Conservation (phyloP, 1,140 invertebrate species). For the Anastrepha ludens region DNA sequence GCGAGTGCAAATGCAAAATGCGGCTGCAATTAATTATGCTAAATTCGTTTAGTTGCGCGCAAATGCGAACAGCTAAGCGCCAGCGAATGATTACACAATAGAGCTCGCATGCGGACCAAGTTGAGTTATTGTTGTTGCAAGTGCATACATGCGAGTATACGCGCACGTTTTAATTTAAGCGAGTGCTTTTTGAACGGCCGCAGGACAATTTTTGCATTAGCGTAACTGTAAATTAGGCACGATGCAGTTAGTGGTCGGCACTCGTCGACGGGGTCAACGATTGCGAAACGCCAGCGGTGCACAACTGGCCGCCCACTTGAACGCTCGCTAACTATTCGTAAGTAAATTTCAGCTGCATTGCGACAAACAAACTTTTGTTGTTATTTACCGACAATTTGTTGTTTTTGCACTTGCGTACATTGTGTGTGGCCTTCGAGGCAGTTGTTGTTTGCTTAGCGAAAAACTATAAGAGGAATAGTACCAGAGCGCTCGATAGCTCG, state of each 20-base stretch:
- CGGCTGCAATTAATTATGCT: slow-evolving; percentile 72
- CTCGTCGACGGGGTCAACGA: not conserved
- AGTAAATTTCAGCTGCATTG: slow-evolving; percentile 37
- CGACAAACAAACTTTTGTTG: slow-evolving; percentile 13
- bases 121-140: not conserved
- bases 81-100: not conserved
- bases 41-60: slow-evolving; percentile 65
- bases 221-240: slow-evolving; percentile 4
- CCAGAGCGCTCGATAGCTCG: not conserved
- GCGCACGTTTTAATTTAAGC: not conserved
- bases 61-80: not conserved
- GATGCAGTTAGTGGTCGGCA: no score
- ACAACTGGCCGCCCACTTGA: not conserved
- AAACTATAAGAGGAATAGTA: not conserved
- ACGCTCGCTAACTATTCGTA: not conserved
- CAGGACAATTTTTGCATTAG: not conserved
- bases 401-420: slow-evolving; percentile 16
- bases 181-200: not conserved
- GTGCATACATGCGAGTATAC: not conserved
- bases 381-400: slow-evolving; percentile 33
- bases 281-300: slow-evolving; percentile 27
- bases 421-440: no score
- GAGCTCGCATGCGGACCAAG: not conserved
- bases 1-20: slow-evolving; percentile 70
- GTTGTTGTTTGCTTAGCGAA: slow-evolving; percentile 8